Evolutionary conservation across 2,797 vertebrate species (phyloP), one percentile per base, ranked within the genome.

Genomic region (Eulemur rubriventer): DNA sequence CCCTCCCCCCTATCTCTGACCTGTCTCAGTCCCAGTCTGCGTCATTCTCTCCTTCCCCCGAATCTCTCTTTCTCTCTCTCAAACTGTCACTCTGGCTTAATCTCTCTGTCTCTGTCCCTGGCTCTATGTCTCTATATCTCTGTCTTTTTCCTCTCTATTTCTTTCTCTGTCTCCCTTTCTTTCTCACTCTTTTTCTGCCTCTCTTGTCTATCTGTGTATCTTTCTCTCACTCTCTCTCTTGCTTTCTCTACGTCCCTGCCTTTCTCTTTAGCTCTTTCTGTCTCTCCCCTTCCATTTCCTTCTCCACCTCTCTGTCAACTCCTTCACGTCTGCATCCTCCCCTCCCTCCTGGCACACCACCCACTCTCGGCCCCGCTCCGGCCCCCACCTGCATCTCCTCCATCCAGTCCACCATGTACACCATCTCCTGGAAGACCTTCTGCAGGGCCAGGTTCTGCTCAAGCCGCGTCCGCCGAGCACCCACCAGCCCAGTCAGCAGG

Each of bases 331-430:
- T 8, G 0, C 6, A 10, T 18, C 48, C 28, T 48, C n/a, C 85
- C 70, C 14, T 16, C 28, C 26, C 48, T 28, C 46, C 52, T 0
- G 2, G 18, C 26, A 26, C 33, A 2, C 33, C 22, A 12, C 0
- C 3, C 38, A 11, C 1, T 79, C 30, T 0, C 0, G 4, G 6
- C 61, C 28, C 3, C 0, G 0, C 1, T 2, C 16, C 1, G 7
- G 30, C 2, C 0, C 43, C 24, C 35, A 99, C 99, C 99, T 99
- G 99, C 98, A 99, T 99, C 97, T 99, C 99, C 97, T 99, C 99
- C 99, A 99, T 99, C 99, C 99, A 99, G 98, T 99, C 99, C 0
- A 99, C 99, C 99, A 99, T 99, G 98, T 99, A 99, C 92, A 99
- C 99, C 99, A 99, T 99, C 97, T 99, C 99, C 98, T 99, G 99